Percentiles rank a stretch among this genome's conserved stretches.
Evolutionary conservation across 30 jellyfish, hydroid and myxozoan genomes (phyloP).

Genomic region (Haliclystus octoradiatus): DNA sequence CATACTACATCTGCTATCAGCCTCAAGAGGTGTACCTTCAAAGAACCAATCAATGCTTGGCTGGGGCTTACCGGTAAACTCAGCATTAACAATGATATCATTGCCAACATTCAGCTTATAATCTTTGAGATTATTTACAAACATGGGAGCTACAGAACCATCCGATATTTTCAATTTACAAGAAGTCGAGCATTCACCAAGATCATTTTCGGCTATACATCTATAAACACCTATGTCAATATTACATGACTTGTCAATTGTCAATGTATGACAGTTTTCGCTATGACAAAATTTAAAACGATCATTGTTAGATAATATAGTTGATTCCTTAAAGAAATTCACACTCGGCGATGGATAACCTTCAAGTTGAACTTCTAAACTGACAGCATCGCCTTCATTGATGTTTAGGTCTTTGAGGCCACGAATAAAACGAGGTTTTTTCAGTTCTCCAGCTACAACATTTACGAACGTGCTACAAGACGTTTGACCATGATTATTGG

Average conservation of each 20-base stretch:
- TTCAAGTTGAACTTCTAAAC: constrained; percentile 34
- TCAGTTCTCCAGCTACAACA: constrained; percentile 17
- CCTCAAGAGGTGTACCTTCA: constrained; percentile 48
- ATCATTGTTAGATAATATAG: constrained; percentile 12
- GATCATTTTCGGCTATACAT: constrained; percentile 62
- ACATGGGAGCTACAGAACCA: constrained; percentile 66
- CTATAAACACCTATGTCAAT: constrained; percentile 66
- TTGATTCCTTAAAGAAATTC: constrained; percentile 56
- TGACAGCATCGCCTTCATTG: constrained; percentile 44
- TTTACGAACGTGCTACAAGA: constrained; percentile 46
- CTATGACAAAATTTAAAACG: constrained; percentile 13
- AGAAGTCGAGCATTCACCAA: constrained; percentile 53
- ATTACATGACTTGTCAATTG: constrained; percentile 13
- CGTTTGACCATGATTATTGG: constrained; percentile 40
- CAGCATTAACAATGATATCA: constrained; percentile 59
- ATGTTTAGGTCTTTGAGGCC: constrained; percentile 35
- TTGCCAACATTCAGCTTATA: constrained; percentile 47
- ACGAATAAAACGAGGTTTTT: constrained; percentile 44
- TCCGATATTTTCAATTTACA: constrained; percentile 53
- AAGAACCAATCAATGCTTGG: constrained; percentile 83
- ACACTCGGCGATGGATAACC: constrained; percentile 80
- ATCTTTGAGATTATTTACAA: constrained; percentile 32
- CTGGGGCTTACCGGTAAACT: constrained; percentile 75
- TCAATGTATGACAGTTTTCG: constrained; percentile 14
- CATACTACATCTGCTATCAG: constrained; percentile 50